Percentiles rank a stretch among this genome's conserved stretches.
phyloP scores from a whole-genome alignment of 2,113 vertebrate species.

The Smithornis capensis region DNA sequence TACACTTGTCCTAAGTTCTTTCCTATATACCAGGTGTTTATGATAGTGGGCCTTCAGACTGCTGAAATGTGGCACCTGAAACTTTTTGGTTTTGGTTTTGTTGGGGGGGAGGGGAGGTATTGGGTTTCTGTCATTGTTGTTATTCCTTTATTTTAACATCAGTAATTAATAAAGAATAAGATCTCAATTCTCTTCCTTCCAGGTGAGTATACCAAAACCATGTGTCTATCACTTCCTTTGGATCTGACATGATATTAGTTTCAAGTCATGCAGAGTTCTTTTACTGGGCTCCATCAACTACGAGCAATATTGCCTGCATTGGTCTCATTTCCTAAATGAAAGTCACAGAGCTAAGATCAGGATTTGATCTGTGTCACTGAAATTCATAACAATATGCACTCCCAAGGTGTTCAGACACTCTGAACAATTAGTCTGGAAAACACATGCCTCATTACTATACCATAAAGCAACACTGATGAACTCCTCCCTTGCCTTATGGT shows the following conservation, averaged over 20 bases:
- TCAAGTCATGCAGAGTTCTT: not conserved
- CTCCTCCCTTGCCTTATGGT: not conserved
- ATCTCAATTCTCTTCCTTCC: not conserved
- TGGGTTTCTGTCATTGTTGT: too few species aligned
- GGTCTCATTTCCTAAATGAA: not conserved
- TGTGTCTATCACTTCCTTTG: fast-evolving
- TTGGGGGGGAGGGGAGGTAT: too few species aligned
- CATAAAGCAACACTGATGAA: not conserved
- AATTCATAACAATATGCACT: not conserved
- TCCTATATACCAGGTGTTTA: not conserved
- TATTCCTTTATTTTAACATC: not conserved
- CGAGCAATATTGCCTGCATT: not conserved
- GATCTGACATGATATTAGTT: not conserved
- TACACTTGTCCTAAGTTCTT: not conserved
- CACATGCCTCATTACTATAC: not conserved
- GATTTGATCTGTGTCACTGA: not conserved
- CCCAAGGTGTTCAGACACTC: not conserved
- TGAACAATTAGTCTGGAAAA: not conserved
- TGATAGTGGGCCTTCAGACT: not conserved
- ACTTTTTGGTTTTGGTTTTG: too few species aligned
- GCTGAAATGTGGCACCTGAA: not conserved
- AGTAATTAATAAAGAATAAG: not conserved
- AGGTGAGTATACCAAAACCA: not conserved
- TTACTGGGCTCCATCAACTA: not conserved
- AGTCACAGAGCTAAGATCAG: not conserved